Evolutionary conservation across 2,888 invertebrate genomes (phyloP).

Genomic region (Tiphia femorata): DNA sequence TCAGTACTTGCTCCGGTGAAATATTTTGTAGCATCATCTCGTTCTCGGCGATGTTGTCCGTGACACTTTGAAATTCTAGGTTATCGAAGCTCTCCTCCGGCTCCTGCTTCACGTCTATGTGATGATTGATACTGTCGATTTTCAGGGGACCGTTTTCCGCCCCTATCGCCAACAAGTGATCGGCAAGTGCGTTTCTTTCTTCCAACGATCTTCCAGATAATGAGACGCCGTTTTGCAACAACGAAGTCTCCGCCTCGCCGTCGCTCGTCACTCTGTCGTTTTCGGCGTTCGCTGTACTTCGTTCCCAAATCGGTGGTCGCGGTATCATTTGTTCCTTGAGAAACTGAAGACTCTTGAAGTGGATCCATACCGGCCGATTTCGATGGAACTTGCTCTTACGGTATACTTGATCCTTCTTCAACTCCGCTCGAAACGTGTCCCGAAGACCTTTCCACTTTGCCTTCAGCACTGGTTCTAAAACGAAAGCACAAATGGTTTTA

Average conservation of each 20-base stretch:
- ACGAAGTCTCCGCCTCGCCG: constrained; percentile 30
- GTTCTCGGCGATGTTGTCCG: constrained; percentile 51
- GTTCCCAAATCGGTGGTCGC: constrained; percentile 63
- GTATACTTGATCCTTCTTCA: constrained; percentile 64
- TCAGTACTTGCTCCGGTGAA: constrained; percentile 59
- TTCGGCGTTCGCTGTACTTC: constrained; percentile 37
- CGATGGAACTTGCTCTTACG: constrained; percentile 58
- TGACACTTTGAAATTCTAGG: constrained; percentile 52
- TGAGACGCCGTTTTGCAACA: constrained; percentile 18
- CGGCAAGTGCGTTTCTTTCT: constrained; percentile 40
- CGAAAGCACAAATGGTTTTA: not conserved
- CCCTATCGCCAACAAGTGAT: constrained; percentile 45
- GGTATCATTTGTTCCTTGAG: constrained; percentile 67
- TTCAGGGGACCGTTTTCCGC: constrained; percentile 34
- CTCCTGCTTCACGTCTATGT: constrained; percentile 56
- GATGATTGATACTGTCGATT: constrained; percentile 38
- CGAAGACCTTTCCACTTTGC: constrained; percentile 66
- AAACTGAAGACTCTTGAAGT: constrained; percentile 65
- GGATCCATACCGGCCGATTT: constrained; percentile 64
- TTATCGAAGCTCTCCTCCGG: constrained; percentile 54
- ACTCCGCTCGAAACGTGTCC: constrained; percentile 65
- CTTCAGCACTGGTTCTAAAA: constrained; percentile 58
- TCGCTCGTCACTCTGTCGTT: constrained; percentile 38
- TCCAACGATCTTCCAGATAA: constrained; percentile 28
- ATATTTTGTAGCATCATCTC: constrained; percentile 61